These are phyloP conservation scores for Bradynema listronoti DNA, from an alignment of 1,140 invertebrate species.

Conservation along the genomic window DNA sequence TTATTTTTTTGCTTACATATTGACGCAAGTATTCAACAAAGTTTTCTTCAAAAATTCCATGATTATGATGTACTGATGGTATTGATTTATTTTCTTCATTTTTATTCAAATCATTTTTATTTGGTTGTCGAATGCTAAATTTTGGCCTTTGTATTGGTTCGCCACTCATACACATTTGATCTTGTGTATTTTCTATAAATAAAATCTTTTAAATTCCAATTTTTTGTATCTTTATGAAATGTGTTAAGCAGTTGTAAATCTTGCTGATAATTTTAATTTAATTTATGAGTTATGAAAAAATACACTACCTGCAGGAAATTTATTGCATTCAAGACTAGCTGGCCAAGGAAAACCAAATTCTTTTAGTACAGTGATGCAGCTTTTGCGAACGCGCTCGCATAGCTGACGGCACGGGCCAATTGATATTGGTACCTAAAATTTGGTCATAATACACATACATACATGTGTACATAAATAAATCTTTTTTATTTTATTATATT, in stretches of 20 bases:
- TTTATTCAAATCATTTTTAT: not conserved
- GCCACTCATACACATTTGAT: conserved; percentile 30
- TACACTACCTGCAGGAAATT: conserved; percentile 49
- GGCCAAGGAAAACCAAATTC: conserved; percentile 59
- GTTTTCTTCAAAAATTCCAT: not conserved
- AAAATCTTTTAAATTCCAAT: conserved; percentile 4
- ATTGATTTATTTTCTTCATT: not conserved
- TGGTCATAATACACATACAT: not conserved
- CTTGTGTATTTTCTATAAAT: conserved; percentile 31
- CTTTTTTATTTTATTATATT: not conserved
- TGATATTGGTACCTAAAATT: conserved; percentile 55
- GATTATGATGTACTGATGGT: not conserved
- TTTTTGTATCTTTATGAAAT: not conserved
- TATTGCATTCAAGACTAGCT: conserved; percentile 57
- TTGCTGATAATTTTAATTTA: not conserved
- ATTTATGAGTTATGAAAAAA: conserved; percentile 47
- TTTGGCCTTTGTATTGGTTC: conserved; percentile 61
- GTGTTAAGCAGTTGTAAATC: not conserved
- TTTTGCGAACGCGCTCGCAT: conserved; percentile 59
- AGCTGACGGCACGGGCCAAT: conserved; percentile 60
- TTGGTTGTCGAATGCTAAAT: not conserved
- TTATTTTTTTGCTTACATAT: not conserved
- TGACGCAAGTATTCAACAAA: conserved; percentile 6
- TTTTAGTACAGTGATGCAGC: conserved; percentile 58
- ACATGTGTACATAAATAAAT: conserved; percentile 42